Base-by-base conservation (phyloP, 1,140 invertebrate species). In the Plectrocnemia conspersa region DNA sequence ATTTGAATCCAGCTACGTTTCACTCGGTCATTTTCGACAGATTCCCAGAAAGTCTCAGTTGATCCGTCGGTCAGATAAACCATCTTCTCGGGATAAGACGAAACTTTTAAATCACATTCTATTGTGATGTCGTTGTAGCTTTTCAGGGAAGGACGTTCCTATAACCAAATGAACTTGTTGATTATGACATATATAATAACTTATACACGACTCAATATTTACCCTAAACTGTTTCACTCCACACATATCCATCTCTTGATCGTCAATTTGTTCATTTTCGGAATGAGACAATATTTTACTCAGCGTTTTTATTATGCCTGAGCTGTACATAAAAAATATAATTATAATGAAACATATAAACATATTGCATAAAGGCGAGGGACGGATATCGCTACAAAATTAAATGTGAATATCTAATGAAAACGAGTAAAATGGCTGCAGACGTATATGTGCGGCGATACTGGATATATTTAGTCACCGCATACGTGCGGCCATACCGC, bases 11-110 rank as follows among this genome's bases (percentile, higher is more conserved):
- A 79, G 68, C 97, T 96, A 1, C 88, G 85, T 70, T 93, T 93
- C 66, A 93, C 94, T 46, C 87, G 74, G 71, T 97, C 94, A 66
- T 98, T 95, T 63, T 98, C 95, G 2, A 94, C 94, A 54, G 93
- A 97, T 74, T 99, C 96, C 96, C 96, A 99, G 71, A 98, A 99
- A 0, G 96, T 98, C 73, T 99, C 96, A 0, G 93, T 97, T 1
- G 91, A 94, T 63, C 87, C 88, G 69, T 98, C 96, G 0, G 84
- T 91, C 5, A 99, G 77, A 65, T 92, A 93, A 1, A 83, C 85
- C 16, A 93, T 83, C 91, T 98, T 95, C 2, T 92, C 92, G 64
- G 88, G 89, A 1, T 94, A 79, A 62, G 93, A 97, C 0, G 93
- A 97, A 0, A 91, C 89, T 59, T 88, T 89, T 2, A 97, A 82